Evolutionary conservation across 1,140 invertebrate species (phyloP), one percentile per base, ranked within the genome.

Genomic region (Brachionus paranguensis): DNA sequence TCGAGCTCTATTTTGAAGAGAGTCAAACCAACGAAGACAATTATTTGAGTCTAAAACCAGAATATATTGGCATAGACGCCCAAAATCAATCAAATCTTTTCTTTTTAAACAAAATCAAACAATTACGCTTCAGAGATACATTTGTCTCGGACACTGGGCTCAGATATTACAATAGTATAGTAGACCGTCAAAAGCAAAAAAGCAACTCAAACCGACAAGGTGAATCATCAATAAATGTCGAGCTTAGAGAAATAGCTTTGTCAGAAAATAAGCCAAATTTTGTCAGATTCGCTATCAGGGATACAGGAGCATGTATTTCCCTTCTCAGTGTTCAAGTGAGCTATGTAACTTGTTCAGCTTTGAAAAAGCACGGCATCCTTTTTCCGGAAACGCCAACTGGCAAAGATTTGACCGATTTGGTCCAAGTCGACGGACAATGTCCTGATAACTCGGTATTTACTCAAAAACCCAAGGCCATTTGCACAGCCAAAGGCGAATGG

Each of bases 221-320:
- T 11, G 60, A 83, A 45, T 83, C 60, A 27, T 33, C 64, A 11
- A 68, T 83, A 37, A 83, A 83, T 83, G 81, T 83, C 8, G 60
- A 83, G 68, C 24, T 68, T 11, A 53, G 81, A 55, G 81, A 68
- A 83, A 72, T 83, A 33, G 8, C 60, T 45, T 27, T 83, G 8
- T 20, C 60, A 12, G 33, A 1, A 20, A 24, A 37, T 12, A 37
- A 81, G 12, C 27, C 29, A 11, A 64, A 47, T 53, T 68, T 33
- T 50, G 29, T 83, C 17, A 20, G 60, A 20, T 68, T 83, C 24
- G 81, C 81, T 7, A 68, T 83, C 11, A 37, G 81, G 37, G 81
- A 83, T 45, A 68, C 43, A 33, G 81, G 81, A 11, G 81, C 81
- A n/a, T 83, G 81, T 83, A 83, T 83, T 68, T 83, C 81, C 27